Evolutionary conservation across 2,797 vertebrate species (phyloP), one percentile per base, ranked within the genome.

Genomic region (Emydoidea blandingii): DNA sequence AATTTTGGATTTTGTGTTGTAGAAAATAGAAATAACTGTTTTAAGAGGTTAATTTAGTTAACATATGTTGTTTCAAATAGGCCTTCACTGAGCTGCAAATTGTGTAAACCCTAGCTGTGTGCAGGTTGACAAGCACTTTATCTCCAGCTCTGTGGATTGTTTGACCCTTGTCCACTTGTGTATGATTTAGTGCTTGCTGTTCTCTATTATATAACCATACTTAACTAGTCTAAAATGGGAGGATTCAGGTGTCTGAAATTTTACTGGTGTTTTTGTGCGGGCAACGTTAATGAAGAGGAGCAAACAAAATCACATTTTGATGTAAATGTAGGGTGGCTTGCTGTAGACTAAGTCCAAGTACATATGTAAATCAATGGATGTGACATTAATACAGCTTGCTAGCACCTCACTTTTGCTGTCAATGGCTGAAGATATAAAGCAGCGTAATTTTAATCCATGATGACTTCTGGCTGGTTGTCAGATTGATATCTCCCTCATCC

Each of bases 21-120:
- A 86, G 84, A 80, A 95, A 87, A 85, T 79, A 76, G 0, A 2
- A 79, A 44, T 76, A 83, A 21, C 78, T 91, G 29, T 15, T 44
- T 94, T 81, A 82, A 78, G 82, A 27, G 74, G 37, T 0, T 41
- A 86, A 90, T 91, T 37, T 53, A 82, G 92, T 93, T 11, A 3
- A 44, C 31, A 90, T 8, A 14, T 86, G 3, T 81, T 90, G 1
- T 96, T 97, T 95, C 79, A 95, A 83, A 79, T 79, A 72, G 54
- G 41, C 6, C 21, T 59, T 83, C 83, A 87, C 50, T 91, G 31
- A 96, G 79, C 47, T 80, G 25, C 82, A 9, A 92, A 90, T 91
- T 81, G 25, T 56, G 19, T 80, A 93, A 68, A 19, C 54, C 81
- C 56, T 41, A 80, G 29, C 9, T 59, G 74, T 86, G 52, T 84